These are phyloP conservation scores for Pollimyrus isidori DNA, from an alignment of 2,113 vertebrate genomes.

Conservation along the genomic window DNA sequence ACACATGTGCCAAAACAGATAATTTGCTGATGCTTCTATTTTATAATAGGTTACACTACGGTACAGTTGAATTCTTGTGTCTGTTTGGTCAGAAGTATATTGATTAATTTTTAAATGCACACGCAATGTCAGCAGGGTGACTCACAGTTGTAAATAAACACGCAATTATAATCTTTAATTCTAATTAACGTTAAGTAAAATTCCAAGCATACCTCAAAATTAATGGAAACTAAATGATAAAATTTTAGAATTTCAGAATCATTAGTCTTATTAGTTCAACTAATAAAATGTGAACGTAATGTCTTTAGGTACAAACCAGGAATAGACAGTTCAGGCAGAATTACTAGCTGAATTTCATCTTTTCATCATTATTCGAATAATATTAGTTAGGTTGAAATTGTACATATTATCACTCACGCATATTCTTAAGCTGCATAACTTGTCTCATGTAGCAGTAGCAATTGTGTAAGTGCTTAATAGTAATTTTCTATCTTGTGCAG, in stretches of 20 bases:
- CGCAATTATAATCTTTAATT: background rate
- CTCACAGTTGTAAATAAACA: background rate
- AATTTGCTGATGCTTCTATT: conserved; percentile 33
- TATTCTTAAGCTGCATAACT: no score
- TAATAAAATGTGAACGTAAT: background rate
- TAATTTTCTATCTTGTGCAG: no score
- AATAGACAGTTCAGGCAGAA: background rate
- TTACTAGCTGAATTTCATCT: background rate
- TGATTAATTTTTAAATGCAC: background rate
- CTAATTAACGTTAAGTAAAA: background rate
- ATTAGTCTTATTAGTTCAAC: background rate
- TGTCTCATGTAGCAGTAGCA: no score
- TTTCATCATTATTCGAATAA: background rate
- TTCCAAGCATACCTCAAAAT: background rate
- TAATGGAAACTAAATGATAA: background rate
- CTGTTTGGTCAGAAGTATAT: background rate
- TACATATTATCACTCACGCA: no score
- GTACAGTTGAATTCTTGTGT: background rate
- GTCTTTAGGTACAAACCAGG: background rate
- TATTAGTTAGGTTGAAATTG: background rate
- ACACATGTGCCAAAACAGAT: conserved; percentile 23
- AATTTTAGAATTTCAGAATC: background rate
- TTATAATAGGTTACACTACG: background rate
- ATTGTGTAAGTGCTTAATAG: no score
- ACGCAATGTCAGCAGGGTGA: background rate